Conservation (phyloP, 1,140 invertebrate genomes). For the Leptonema lineaticorne region DNA sequence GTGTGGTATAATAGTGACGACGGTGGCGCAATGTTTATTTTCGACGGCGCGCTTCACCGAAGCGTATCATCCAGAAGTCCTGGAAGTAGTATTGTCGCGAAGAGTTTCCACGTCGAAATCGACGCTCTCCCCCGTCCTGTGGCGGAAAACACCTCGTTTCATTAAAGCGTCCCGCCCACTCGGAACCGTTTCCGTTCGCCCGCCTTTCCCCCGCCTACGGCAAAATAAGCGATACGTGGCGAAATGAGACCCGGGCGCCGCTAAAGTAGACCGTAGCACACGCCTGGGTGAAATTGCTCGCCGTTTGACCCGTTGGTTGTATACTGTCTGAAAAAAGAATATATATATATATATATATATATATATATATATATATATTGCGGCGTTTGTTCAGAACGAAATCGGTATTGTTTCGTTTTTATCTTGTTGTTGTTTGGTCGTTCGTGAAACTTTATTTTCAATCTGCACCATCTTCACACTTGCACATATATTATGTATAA, state of each 20-base stretch:
- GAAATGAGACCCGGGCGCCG: neutral
- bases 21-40: neutral
- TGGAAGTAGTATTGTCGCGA: neutral
- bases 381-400: too few species aligned
- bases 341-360: too few species aligned
- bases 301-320: too few species aligned
- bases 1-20: neutral
- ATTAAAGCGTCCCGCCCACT: neutral
- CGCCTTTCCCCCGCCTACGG: neutral
- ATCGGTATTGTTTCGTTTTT: too few species aligned
- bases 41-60: neutral
- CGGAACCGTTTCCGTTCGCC: neutral
- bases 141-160: neutral
- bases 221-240: neutral
- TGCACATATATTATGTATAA: too few species aligned
- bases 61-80: neutral
- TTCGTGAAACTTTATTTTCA: too few species aligned
- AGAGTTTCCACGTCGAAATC: neutral
- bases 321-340: too few species aligned
- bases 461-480: too few species aligned
- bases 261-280: neutral
- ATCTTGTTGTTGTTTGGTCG: too few species aligned
- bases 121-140: neutral
- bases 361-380: too few species aligned
- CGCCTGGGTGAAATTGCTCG: too few species aligned